Evolutionary conservation across 2,797 vertebrate genomes (phyloP).

Genomic region (Eidolon dupreanum): DNA sequence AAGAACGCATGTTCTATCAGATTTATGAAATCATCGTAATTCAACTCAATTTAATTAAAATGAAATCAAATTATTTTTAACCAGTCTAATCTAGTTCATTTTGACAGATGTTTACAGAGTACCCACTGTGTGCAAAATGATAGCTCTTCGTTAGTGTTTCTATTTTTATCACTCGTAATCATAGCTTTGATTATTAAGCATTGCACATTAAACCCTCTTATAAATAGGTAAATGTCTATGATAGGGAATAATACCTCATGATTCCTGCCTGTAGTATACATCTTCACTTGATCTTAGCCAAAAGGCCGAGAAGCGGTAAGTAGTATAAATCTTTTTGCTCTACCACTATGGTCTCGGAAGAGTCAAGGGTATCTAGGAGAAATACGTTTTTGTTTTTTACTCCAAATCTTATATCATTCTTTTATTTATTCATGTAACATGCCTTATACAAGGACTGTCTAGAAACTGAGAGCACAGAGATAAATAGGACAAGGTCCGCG

Average conservation of each 20-base stretch:
- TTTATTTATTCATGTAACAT: neutral
- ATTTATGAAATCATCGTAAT: neutral
- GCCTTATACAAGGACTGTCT: neutral
- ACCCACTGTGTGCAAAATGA: neutral
- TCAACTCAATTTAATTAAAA: neutral
- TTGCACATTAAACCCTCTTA: neutral
- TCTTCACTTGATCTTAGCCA: neutral
- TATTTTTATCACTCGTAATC: neutral
- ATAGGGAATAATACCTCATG: neutral
- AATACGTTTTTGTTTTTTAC: neutral
- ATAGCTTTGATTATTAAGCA: neutral
- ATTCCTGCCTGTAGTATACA: neutral
- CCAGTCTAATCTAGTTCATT: neutral
- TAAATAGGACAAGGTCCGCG: neutral
- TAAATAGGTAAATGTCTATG: neutral
- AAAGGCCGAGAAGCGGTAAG: no score
- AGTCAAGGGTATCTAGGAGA: neutral
- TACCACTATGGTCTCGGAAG: neutral
- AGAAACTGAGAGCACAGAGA: neutral
- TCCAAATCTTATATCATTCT: neutral
- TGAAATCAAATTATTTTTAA: neutral
- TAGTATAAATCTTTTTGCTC: neutral
- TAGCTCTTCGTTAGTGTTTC: neutral
- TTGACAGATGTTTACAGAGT: neutral
- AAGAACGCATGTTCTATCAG: neutral